Conservation (phyloP, 2,888 invertebrate genomes). For the Drosophila limbata region DNA sequence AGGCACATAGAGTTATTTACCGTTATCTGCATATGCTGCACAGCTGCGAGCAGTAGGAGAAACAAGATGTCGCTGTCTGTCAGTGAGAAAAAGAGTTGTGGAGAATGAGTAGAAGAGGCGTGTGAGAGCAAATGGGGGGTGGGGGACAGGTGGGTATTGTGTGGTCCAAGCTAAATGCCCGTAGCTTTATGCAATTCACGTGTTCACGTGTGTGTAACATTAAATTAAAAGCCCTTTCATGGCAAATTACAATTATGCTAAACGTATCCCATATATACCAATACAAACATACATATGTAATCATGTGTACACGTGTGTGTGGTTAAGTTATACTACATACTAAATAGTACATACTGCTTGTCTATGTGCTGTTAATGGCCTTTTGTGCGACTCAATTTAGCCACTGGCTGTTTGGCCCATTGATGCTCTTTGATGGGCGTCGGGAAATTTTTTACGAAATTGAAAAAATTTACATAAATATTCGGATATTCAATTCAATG, state of each 20-base stretch:
- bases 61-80: constrained; percentile 34
- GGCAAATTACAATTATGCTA: constrained; percentile 75
- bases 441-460: constrained; percentile 23
- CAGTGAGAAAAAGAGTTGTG: neutral
- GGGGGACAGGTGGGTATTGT: constrained; percentile 1
- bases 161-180: constrained; percentile 58
- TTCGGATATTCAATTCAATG: constrained; percentile 4
- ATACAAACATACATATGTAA: neutral
- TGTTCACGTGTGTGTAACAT: constrained; percentile 49
- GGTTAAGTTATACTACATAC: constrained; percentile 2
- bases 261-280: constrained; percentile 31
- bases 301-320: neutral
- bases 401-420: constrained; percentile 43
- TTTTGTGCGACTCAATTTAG: constrained; percentile 39
- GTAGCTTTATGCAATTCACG: constrained; percentile 34
- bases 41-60: constrained; percentile 20
- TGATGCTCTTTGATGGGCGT: constrained; percentile 48
- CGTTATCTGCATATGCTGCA: constrained; percentile 75
- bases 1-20: constrained; percentile 67
- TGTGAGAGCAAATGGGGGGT: neutral
- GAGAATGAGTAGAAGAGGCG: neutral
- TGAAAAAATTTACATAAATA: constrained; percentile 43
- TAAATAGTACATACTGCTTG: constrained; percentile 9
- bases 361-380: constrained; percentile 27
- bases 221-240: constrained; percentile 72